phyloP scores from a whole-genome alignment of 2,888 invertebrate species.

The Poecilus cupreus region DNA sequence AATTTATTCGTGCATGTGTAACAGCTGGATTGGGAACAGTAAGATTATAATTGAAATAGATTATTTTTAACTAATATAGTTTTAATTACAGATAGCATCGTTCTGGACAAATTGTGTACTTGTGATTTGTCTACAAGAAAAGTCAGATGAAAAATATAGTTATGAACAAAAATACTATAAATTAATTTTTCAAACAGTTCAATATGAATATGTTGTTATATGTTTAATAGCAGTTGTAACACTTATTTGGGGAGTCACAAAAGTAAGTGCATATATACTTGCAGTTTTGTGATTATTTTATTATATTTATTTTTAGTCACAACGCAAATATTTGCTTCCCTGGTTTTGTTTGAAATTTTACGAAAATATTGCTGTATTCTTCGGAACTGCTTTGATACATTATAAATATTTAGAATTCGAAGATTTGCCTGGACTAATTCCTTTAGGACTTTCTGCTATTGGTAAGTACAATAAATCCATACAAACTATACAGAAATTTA shows the following conservation, averaged over 20 bases:
- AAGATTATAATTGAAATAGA: not conserved
- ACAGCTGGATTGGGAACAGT: conserved; percentile 1
- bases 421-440: not conserved
- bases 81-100: conserved; percentile 39
- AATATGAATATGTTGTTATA: conserved; percentile 22
- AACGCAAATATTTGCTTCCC: conserved; percentile 1
- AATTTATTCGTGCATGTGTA: not conserved
- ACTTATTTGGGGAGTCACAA: conserved; percentile 20
- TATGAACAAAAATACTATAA: not conserved
- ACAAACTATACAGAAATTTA: too few relatives aligned
- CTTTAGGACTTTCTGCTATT: conserved; percentile 22
- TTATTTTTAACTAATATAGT: not conserved
- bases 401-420: not conserved
- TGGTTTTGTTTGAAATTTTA: conserved; percentile 50
- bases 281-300: not conserved
- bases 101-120: conserved; percentile 50
- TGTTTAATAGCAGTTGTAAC: conserved; percentile 1
- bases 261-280: conserved; percentile 17
- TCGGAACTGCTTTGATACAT: conserved; percentile 9
- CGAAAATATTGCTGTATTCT: conserved; percentile 25
- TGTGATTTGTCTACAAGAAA: not conserved
- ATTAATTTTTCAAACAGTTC: conserved; percentile 22
- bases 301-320: conserved; percentile 7
- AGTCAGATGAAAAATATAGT: not conserved
- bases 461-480: conserved; percentile 17